These are phyloP conservation scores for Lottia scabra DNA, from an alignment of 2,888 invertebrate genomes.

Conservation along the genomic window DNA sequence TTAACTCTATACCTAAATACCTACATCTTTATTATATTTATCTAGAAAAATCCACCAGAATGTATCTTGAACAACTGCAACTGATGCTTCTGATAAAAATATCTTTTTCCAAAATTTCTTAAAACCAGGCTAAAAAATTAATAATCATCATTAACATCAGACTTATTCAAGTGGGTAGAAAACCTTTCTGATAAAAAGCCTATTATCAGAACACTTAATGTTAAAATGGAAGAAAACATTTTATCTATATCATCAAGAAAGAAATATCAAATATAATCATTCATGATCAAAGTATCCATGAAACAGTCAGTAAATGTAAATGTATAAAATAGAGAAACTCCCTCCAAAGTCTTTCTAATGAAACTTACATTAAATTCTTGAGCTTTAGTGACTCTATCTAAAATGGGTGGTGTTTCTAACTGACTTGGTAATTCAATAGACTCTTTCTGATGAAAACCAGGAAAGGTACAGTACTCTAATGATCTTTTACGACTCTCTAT, in stretches of 20 bases:
- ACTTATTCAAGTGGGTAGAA: too few relatives aligned
- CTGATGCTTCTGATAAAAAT: conserved; percentile 67
- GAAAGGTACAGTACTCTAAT: conserved; percentile 62
- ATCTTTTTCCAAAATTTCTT: conserved; percentile 68
- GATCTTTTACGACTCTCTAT: conserved; percentile 58
- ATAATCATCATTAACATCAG: neutral
- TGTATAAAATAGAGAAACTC: too few relatives aligned
- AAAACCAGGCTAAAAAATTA: conserved; percentile 60
- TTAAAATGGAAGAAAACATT: too few relatives aligned
- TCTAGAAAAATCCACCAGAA: conserved; percentile 68
- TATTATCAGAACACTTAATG: too few relatives aligned
- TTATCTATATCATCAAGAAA: too few relatives aligned
- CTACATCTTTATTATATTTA: conserved; percentile 43
- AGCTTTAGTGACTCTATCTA: conserved; percentile 64
- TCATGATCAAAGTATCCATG: too few relatives aligned
- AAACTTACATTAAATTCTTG: conserved; percentile 65
- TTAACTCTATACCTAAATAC: neutral
- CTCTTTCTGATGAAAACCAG: conserved; percentile 62
- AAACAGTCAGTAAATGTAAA: too few relatives aligned
- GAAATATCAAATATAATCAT: too few relatives aligned
- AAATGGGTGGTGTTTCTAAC: conserved; percentile 65
- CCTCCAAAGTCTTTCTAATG: too few relatives aligned
- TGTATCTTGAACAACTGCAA: conserved; percentile 66
- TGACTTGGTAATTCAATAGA: conserved; percentile 63
- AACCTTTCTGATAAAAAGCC: too few relatives aligned